phyloP scores from a whole-genome alignment of 2,797 vertebrate genomes.

The Mastacembelus armatus region DNA sequence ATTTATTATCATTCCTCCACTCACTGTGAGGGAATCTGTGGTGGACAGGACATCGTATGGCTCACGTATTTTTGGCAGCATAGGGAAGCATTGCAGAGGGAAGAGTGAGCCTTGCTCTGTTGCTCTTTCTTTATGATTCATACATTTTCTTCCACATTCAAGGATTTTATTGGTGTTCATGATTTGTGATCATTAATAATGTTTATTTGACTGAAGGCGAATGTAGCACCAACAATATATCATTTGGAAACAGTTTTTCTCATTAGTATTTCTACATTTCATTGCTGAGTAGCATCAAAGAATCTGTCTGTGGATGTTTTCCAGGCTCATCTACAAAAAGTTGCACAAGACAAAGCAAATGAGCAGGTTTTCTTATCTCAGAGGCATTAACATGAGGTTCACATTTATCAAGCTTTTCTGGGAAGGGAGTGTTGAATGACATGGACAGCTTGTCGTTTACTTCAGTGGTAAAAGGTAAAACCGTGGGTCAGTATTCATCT shows the following conservation, averaged over 20 bases:
- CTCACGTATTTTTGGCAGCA: no score
- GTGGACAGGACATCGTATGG: no score
- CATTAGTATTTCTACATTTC: constrained; percentile 19
- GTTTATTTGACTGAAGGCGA: no score
- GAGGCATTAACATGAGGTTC: constrained; percentile 1
- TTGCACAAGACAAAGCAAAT: constrained; percentile 36
- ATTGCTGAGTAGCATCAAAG: constrained; percentile 22
- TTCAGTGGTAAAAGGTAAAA: constrained; percentile 11
- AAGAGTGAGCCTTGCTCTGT: no score
- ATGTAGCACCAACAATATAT: not conserved
- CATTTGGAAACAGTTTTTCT: constrained; percentile 11
- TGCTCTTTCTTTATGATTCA: no score
- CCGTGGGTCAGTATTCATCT: constrained; percentile 11
- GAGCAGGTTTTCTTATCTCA: constrained; percentile 28
- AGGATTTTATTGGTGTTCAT: no score
- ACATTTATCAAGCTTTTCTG: not conserved
- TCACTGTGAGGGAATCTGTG: no score
- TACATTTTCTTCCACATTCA: no score
- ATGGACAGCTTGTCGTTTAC: not conserved
- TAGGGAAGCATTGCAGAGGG: no score
- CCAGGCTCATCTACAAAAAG: constrained; percentile 21
- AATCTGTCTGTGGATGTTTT: constrained; percentile 30
- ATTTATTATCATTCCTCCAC: no score
- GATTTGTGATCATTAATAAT: no score
- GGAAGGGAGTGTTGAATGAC: constrained; percentile 11